Conservation (phyloP, 2,113 vertebrate genomes). For the Copsychus sechellarum region DNA sequence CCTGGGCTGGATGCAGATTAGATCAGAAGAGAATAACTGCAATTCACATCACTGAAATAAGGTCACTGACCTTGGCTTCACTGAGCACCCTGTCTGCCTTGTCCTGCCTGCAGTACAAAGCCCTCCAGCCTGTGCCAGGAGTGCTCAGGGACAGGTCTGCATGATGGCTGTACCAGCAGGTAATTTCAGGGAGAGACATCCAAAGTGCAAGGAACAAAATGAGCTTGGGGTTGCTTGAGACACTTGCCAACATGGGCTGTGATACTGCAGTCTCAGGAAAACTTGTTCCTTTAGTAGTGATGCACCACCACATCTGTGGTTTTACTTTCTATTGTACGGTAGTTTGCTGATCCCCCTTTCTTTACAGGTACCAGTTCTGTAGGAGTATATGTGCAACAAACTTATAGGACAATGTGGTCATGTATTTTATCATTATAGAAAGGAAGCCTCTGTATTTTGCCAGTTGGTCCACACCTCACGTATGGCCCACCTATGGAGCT, state of each 20-base stretch:
- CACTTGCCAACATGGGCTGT: fast-evolving
- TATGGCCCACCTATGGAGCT: neutral
- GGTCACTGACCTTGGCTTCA: neutral
- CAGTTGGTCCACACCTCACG: fast-evolving
- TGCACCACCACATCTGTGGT: fast-evolving
- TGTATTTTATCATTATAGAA: neutral
- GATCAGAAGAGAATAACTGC: neutral
- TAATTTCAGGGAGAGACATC: neutral
- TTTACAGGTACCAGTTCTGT: neutral
- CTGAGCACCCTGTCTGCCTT: fast-evolving
- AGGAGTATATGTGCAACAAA: neutral
- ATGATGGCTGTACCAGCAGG: neutral
- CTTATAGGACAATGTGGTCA: neutral
- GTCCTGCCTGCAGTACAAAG: fast-evolving
- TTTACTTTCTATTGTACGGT: neutral
- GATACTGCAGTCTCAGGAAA: neutral
- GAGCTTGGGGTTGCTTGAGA: neutral
- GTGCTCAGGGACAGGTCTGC: neutral
- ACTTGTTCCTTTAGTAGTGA: neutral
- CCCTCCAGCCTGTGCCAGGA: neutral
- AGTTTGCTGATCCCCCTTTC: neutral
- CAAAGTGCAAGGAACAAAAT: neutral
- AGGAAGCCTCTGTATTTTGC: neutral
- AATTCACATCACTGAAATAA: neutral
- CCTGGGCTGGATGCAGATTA: neutral